phyloP scores from a whole-genome alignment of 2,797 vertebrate species.

The Gymnodraco acuticeps region DNA sequence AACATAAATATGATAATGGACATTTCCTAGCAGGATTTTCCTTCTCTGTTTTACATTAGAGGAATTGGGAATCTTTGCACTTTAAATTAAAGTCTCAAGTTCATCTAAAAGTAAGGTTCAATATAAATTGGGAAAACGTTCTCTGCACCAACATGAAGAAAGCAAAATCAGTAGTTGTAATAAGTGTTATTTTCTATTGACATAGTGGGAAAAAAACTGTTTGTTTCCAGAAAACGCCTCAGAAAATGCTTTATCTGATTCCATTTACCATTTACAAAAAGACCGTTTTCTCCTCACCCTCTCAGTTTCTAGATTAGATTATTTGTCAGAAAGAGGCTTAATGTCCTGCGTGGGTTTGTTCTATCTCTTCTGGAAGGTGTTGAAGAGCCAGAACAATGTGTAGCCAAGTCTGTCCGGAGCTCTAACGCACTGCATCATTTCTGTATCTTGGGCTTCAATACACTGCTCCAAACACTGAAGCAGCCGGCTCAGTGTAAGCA shows the following conservation, averaged over 20 bases:
- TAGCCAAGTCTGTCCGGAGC: background rate
- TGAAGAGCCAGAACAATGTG: background rate
- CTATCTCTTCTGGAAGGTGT: background rate
- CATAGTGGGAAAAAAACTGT: background rate
- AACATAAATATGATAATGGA: too few relatives aligned
- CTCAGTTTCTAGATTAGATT: too few relatives aligned
- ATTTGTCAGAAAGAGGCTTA: background rate
- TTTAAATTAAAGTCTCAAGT: too few relatives aligned
- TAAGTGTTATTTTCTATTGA: background rate
- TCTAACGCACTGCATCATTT: background rate
- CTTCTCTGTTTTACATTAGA: too few relatives aligned
- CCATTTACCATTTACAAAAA: background rate
- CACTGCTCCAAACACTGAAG: background rate
- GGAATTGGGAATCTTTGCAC: too few relatives aligned
- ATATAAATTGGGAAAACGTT: background rate
- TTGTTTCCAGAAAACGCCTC: background rate
- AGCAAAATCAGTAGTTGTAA: background rate
- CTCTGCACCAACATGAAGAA: background rate
- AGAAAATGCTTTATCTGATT: background rate
- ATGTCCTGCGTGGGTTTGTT: slow-evolving; percentile 5
- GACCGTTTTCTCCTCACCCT: too few relatives aligned
- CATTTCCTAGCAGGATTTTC: too few relatives aligned
- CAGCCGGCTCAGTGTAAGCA: slow-evolving; percentile 5
- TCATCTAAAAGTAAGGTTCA: too few relatives aligned
- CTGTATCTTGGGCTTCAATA: background rate